Evolutionary conservation across 2,888 invertebrate genomes (phyloP), one percentile per base, ranked within the genome.

Genomic region (Acleris literana): DNA sequence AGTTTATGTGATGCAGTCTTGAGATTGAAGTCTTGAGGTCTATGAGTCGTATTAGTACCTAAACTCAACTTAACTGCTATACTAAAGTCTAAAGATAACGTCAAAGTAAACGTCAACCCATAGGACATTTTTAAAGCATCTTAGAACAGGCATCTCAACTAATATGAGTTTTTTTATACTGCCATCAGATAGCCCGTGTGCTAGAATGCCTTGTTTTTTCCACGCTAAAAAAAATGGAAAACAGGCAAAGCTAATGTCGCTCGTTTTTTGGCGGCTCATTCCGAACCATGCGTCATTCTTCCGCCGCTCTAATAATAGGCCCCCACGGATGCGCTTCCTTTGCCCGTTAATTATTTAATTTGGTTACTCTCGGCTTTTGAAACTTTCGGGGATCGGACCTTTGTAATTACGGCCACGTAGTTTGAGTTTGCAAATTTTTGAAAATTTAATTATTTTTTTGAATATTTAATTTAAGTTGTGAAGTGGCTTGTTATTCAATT

Each of bases 241-340:
- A n/a, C 44, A n/a, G 1, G 6, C 17, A 17, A 46, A 46, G 17
- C 17, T 17, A 49, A 55, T 52, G 49, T 63, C 39, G 39, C 22
- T 39, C n/a, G 46, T 48, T 39, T 48, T 55, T 55, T 49, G 55
- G 62, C 55, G 20, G 44, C 17, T 39, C n/a, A 55, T 55, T 20
- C 55, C 57, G 33, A 52, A 16, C 39, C 18, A 54, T 64, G 64
- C 59, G 64, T 64, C 64, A 64, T 25, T 54, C 48, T 55, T 55
- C 55, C 59, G 46, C 29, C 22, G 57, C 22, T 46, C 54, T 59
- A 64, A 59, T 64, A 64, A 59, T 64, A 64, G 59, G 7, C 46
- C 64, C 64, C 64, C 64, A 59, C 64, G 64, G 64, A 64, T 64
- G 59, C 18, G 59, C 54, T 64, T 64, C 64, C 64, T 54, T 64